Conservation (phyloP, 1,140 invertebrate genomes). For the Telenomus remus region DNA sequence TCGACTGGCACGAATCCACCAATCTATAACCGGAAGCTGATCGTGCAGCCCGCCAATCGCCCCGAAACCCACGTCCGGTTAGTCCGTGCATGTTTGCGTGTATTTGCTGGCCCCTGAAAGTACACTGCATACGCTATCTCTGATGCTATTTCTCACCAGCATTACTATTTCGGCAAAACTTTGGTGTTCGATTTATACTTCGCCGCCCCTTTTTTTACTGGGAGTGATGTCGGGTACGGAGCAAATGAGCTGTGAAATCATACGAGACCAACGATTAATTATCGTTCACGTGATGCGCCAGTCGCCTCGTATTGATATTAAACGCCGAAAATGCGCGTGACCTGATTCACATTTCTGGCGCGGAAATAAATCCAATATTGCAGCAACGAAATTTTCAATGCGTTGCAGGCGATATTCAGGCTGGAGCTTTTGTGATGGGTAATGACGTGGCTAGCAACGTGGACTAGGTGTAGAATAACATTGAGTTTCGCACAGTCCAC, state of each 20-base stretch:
- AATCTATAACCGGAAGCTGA: slow-evolving; percentile 68
- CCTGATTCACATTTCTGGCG: slow-evolving; percentile 14
- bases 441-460: too few relatives aligned
- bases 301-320: slow-evolving; percentile 24
- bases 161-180: slow-evolving; percentile 28
- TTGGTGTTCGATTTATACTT: slow-evolving; percentile 19
- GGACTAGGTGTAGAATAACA: too few relatives aligned
- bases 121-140: slow-evolving; percentile 33
- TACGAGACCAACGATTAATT: slow-evolving; percentile 21
- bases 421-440: neutral
- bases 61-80: slow-evolving; percentile 65
- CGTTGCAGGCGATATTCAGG: neutral
- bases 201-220: neutral
- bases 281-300: slow-evolving; percentile 19
- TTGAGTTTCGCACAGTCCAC: too few relatives aligned
- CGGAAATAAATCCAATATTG: slow-evolving; percentile 19
- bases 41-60: slow-evolving; percentile 59
- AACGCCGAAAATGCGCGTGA: slow-evolving; percentile 28
- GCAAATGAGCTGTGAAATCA: slow-evolving; percentile 29
- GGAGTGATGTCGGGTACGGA: too few relatives aligned
- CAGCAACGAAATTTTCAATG: neutral
- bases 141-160: slow-evolving; percentile 42
- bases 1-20: slow-evolving; percentile 44
- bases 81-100: slow-evolving; percentile 29
- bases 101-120: slow-evolving; percentile 60